Evolutionary conservation across 2,113 vertebrate species (phyloP), one percentile per base, ranked within the genome.

Genomic region (Hydrochoerus hydrochaeris): DNA sequence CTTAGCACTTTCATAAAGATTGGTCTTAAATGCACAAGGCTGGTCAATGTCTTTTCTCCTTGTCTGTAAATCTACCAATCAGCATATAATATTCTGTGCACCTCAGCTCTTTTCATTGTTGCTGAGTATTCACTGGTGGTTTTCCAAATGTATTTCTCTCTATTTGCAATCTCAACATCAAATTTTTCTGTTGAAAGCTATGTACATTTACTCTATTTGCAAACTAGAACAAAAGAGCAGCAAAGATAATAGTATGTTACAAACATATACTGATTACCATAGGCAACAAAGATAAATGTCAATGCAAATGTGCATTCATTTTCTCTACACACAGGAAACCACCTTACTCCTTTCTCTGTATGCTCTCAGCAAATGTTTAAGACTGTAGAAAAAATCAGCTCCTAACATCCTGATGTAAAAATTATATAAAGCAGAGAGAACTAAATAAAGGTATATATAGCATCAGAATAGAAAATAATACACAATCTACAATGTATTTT

Each of bases 61-160:
- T 93, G 95, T 92, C 96, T 96, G 78, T 71, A 97, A 92, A 96
- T 95, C 80, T 92, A 95, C 81, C 91, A 90, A 95, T 92, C 89
- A 97, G 87, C 95, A 97, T 85, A 67, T 65, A 91, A 97, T 95
- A 96, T 91, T 96, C 69, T 96, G 95, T 78, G 49, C 81, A 95
- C 71, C 77, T 97, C 94, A 97, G 97, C 95, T 94, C 73, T 97
- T 95, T 92, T 92, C 44, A 93, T 77, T 93, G 92, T 93, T 97
- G 94, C 94, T 95, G 95, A 96, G 52, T 90, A 95, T 88, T 95
- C 94, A 73, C 58, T 95, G 81, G 93, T 85, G 95, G 46, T 85
- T 96, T 97, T 93, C 75, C 84, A 96, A 94, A 49, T n/a, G 26
- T 80, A 89, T 87, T 94, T 96, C 67, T 85, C 17, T 14, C 38